A percentile compares a stretch with the other conserved stretches of the same genome.
phyloP scores from a whole-genome alignment of 2,113 vertebrate genomes.

The Crocuta crocuta region DNA sequence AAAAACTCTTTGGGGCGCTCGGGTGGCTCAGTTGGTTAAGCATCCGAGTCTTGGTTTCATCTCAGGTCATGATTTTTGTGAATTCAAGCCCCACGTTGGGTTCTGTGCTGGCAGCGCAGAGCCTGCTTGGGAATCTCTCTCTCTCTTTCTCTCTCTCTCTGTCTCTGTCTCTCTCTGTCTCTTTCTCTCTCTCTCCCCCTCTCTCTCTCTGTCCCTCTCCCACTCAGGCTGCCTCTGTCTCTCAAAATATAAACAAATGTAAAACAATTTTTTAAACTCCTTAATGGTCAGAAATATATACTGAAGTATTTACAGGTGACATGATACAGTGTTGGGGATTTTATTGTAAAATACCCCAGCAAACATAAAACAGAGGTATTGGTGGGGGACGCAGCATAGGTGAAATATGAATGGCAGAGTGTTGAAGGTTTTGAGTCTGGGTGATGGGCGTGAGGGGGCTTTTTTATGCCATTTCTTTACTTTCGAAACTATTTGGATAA shows the following conservation, averaged over 20 bases:
- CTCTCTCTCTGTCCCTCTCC: too few relatives aligned
- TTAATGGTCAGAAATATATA: background rate
- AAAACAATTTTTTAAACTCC: background rate
- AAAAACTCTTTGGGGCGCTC: background rate
- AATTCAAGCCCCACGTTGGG: too few relatives aligned
- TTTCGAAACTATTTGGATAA: background rate
- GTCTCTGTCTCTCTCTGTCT: too few relatives aligned
- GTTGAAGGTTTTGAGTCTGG: background rate
- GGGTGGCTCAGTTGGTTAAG: too few relatives aligned
- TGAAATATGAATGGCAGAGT: fast-evolving
- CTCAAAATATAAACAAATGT: too few relatives aligned
- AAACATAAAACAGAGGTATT: background rate
- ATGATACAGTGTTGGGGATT: background rate
- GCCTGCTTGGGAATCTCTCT: too few relatives aligned
- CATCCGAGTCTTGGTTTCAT: too few relatives aligned
- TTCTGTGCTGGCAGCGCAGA: too few relatives aligned
- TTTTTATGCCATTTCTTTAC: background rate
- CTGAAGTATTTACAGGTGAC: background rate
- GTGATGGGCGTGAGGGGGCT: background rate
- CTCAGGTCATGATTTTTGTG: too few relatives aligned
- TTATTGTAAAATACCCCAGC: background rate
- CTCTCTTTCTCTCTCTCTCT: too few relatives aligned
- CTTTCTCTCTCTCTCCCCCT: too few relatives aligned
- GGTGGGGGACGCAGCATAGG: background rate
- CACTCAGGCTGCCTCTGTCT: too few relatives aligned